Percentiles rank a stretch among this genome's conserved stretches.
phyloP scores from a whole-genome alignment of 37 sponge, comb jelly and placozoan genomes.

The Cladorhizidae sp. region DNA sequence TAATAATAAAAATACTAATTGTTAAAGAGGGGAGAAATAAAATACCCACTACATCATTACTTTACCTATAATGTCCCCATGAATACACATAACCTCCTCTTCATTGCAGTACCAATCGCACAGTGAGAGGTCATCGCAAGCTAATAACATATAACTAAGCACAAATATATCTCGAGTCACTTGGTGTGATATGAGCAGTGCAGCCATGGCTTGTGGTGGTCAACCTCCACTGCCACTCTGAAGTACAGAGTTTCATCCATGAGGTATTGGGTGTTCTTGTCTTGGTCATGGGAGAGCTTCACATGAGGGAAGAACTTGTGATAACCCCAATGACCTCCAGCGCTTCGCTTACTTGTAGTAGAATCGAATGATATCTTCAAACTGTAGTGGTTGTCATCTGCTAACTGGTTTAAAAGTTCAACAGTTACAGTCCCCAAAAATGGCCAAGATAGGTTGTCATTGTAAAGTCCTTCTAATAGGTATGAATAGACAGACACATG shows the following conservation, averaged over 20 bases:
- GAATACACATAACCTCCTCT: too few relatives aligned
- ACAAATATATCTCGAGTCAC: too few relatives aligned
- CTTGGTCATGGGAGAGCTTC: not conserved
- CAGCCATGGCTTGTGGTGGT: constrained; percentile 5
- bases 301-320: not conserved
- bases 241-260: constrained; percentile 9
- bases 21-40: too few relatives aligned
- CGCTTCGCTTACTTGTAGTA: not conserved
- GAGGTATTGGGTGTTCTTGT: constrained; percentile 16
- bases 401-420: constrained; percentile 5
- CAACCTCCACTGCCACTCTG: not conserved
- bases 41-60: too few relatives aligned
- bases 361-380: not conserved
- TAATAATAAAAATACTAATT: too few relatives aligned
- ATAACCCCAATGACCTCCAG: not conserved
- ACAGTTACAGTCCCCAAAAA: constrained; percentile 6
- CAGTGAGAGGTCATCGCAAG: too few relatives aligned
- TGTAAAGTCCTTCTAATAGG: constrained; percentile 29
- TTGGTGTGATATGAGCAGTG: too few relatives aligned
- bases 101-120: too few relatives aligned
- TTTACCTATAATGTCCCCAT: too few relatives aligned
- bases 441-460: constrained; percentile 22
- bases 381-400: constrained; percentile 4
- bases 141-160: too few relatives aligned
- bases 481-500: constrained; percentile 31